Conservation (phyloP, 1,140 invertebrate species). For the Panulirus ornatus region DNA sequence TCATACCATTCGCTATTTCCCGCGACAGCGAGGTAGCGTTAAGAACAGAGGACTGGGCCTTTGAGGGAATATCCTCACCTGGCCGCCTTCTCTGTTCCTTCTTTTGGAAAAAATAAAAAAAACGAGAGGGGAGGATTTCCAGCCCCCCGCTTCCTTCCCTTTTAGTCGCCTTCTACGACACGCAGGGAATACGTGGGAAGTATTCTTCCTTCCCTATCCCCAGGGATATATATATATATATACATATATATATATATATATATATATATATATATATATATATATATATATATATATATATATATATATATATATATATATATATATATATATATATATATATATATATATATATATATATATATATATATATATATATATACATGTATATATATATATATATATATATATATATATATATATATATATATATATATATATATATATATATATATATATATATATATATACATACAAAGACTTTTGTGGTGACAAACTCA, state of each 20-base stretch:
- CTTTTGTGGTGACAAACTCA: background rate
- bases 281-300: constrained; percentile 36
- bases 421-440: constrained; percentile 33
- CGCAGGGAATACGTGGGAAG: too few relatives aligned
- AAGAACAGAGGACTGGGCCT: too few relatives aligned
- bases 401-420: constrained; percentile 27
- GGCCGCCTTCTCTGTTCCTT: too few relatives aligned
- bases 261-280: constrained; percentile 45
- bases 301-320: constrained; percentile 45
- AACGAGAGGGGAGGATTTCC: too few relatives aligned
- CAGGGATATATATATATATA: too few relatives aligned
- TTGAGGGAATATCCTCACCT: too few relatives aligned
- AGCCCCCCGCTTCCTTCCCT: too few relatives aligned
- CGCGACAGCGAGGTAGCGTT: too few relatives aligned
- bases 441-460: constrained; percentile 43
- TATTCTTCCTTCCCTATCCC: too few relatives aligned
- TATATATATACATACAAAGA: constrained; percentile 29
- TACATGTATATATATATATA: constrained; percentile 18
- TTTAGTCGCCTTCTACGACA: too few relatives aligned
- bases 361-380: constrained; percentile 34
- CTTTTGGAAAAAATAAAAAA: too few relatives aligned
- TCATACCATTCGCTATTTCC: too few relatives aligned
- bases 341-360: constrained; percentile 39
- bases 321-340: constrained; percentile 41
- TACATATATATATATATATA: background rate